Conservation (phyloP, 2,113 vertebrate species). For the Buteo buteo region DNA sequence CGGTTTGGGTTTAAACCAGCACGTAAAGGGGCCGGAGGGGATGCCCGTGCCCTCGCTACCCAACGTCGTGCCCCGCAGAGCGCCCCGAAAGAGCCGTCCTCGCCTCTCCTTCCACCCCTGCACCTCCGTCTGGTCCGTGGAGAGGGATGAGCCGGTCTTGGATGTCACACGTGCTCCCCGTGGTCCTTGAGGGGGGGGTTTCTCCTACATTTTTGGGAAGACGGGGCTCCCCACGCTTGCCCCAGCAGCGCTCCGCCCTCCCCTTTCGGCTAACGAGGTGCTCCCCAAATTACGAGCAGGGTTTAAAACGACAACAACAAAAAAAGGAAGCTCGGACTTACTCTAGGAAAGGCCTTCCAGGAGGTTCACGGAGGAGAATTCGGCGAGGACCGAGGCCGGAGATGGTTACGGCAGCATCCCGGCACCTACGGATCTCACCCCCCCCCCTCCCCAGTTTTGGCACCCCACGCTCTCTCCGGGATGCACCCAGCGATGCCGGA, state of each 20-base stretch:
- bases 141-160: not conserved
- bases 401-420: not conserved
- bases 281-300: not conserved
- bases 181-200: fast-evolving
- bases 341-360: not conserved
- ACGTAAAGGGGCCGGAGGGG: not conserved
- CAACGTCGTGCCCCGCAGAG: fast-evolving
- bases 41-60: fast-evolving
- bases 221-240: fast-evolving
- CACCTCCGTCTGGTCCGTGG: not conserved
- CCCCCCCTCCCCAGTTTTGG: fast-evolving
- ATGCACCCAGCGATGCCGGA: fast-evolving
- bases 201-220: not conserved
- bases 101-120: not conserved
- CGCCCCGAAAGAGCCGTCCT: fast-evolving
- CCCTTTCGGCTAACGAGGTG: not conserved
- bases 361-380: not conserved
- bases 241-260: not conserved
- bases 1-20: not conserved
- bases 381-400: not conserved
- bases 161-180: fast-evolving
- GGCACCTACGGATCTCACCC: fast-evolving
- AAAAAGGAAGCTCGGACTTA: not conserved
- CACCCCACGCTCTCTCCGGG: not conserved
- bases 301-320: not conserved